These are phyloP conservation scores for Aporophyla nigra DNA, from an alignment of 2,888 invertebrate genomes.

Conservation along the genomic window DNA sequence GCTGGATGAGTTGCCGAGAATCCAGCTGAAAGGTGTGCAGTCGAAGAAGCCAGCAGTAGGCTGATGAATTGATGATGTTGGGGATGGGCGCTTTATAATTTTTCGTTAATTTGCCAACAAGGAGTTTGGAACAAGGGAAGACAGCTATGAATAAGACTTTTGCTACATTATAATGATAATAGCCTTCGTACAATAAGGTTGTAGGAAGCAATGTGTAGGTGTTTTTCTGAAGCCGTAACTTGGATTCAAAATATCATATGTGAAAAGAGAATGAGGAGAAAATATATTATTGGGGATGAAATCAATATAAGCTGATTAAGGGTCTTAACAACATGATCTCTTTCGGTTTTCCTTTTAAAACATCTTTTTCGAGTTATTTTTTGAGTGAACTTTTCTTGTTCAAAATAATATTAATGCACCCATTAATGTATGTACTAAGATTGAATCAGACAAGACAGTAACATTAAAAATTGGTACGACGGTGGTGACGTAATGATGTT, in stretches of 20 bases:
- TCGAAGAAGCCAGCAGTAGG: no score
- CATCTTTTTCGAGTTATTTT: background rate
- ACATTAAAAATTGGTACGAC: no score
- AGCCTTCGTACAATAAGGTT: background rate
- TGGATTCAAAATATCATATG: conserved; percentile 1
- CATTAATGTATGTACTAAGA: no score
- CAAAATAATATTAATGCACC: background rate
- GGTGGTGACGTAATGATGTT: no score
- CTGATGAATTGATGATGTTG: background rate
- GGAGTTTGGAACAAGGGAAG: no score
- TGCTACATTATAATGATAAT: conserved; percentile 2
- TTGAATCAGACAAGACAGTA: no score
- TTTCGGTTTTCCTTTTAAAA: background rate
- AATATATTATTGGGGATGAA: background rate
- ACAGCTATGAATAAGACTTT: background rate
- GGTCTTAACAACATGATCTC: background rate
- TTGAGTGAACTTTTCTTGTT: background rate
- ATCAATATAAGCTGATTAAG: background rate
- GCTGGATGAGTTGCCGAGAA: background rate
- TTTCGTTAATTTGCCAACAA: background rate
- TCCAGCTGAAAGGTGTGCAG: no score
- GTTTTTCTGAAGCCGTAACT: conserved; percentile 1
- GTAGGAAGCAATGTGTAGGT: conserved; percentile 5
- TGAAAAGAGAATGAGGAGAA: background rate
- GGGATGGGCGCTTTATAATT: background rate